These are phyloP conservation scores for Furcifer pardalis DNA, from an alignment of 2,797 vertebrate species.

Conservation along the genomic window DNA sequence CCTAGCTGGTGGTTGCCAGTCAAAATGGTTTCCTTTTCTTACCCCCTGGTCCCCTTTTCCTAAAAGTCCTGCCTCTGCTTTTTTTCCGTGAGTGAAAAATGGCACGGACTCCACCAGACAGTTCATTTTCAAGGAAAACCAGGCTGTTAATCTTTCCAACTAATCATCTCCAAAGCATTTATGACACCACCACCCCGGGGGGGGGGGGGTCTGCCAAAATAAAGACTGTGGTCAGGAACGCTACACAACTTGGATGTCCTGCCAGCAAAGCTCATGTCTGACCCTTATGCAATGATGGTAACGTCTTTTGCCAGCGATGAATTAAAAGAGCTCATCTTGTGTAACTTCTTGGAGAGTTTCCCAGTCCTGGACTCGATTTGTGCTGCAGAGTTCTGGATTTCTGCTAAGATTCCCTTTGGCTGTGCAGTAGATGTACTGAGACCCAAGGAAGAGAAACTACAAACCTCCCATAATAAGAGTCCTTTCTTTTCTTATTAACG, in stretches of 20 bases:
- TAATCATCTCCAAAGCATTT: not conserved
- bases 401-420: too few relatives aligned
- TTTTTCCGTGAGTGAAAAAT: not conserved
- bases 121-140: conserved; percentile 19
- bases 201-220: not conserved
- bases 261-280: not conserved
- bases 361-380: not conserved
- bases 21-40: not conserved
- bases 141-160: conserved; percentile 33
- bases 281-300: not conserved
- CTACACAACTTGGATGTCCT: not conserved
- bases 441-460: too few relatives aligned
- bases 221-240: conserved; percentile 5
- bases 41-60: conserved; percentile 5
- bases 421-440: too few relatives aligned
- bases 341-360: not conserved
- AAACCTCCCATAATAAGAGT: too few relatives aligned
- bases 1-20: not conserved
- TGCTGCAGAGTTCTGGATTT: too few relatives aligned
- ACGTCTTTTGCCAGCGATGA: not conserved
- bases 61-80: not conserved
- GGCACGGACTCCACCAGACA: not conserved
- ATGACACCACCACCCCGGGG: too few relatives aligned
- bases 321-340: not conserved
- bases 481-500: too few relatives aligned